These are phyloP conservation scores for Troides helena DNA, from an alignment of 2,888 invertebrate species.

Conservation along the genomic window DNA sequence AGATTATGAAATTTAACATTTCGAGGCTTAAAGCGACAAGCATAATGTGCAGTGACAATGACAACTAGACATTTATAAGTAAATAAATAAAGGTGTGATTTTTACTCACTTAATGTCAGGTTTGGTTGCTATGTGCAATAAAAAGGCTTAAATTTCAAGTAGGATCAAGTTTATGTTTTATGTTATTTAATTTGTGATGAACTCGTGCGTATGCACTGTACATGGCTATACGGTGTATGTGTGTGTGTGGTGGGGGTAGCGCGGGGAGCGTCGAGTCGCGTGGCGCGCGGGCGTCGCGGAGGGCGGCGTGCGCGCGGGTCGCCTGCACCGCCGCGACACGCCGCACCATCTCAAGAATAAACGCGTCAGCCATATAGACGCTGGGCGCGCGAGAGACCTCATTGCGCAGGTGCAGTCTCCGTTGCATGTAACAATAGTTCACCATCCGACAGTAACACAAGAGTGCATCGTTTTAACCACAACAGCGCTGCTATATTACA, in stretches of 20 bases:
- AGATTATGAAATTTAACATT: too few relatives aligned
- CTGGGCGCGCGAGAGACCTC: conserved; percentile 64
- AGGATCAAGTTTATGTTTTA: background rate
- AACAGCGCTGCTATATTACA: background rate
- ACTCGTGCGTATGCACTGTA: background rate
- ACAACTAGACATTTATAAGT: too few relatives aligned
- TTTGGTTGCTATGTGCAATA: too few relatives aligned
- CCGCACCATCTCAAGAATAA: conserved; percentile 99
- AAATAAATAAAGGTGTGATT: too few relatives aligned
- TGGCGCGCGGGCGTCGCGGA: conserved; percentile 53
- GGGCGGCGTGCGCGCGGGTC: conserved; percentile 73
- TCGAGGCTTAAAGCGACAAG: too few relatives aligned
- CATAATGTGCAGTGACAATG: too few relatives aligned
- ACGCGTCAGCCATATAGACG: conserved; percentile 84
- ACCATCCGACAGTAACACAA: background rate
- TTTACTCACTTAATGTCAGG: too few relatives aligned
- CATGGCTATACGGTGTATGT: conserved; percentile 31
- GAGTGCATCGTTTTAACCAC: background rate
- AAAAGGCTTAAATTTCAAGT: too few relatives aligned
- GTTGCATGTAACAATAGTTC: background rate
- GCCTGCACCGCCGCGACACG: conserved; percentile 95
- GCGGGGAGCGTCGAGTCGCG: conserved; percentile 79
- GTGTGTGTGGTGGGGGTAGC: conserved; percentile 48
- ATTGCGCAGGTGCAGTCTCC: conserved; percentile 69
- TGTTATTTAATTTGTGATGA: background rate